Conservation (phyloP, 2,113 vertebrate species). For the Leucopternis melanops region DNA sequence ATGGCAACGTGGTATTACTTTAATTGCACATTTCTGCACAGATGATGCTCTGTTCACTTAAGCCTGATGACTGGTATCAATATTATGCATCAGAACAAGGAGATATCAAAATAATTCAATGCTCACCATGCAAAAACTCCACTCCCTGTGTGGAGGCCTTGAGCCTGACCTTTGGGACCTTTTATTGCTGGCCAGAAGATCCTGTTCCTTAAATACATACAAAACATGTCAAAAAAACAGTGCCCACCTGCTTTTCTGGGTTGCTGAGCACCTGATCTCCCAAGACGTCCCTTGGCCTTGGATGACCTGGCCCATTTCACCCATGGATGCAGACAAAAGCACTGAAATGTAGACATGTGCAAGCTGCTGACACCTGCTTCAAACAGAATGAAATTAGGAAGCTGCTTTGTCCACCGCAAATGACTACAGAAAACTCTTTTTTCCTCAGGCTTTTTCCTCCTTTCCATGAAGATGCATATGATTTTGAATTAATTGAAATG, state of each 20-base stretch:
- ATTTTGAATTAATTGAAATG: not conserved
- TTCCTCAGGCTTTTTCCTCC: not conserved
- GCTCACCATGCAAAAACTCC: not conserved
- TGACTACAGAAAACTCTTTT: not conserved
- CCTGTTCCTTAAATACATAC: not conserved
- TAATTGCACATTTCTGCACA: not conserved
- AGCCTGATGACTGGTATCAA: not conserved
- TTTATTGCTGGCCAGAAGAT: not conserved
- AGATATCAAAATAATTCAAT: not conserved
- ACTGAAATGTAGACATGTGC: not conserved
- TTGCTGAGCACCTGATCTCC: not conserved
- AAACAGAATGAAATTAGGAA: not conserved
- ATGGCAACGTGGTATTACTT: not conserved
- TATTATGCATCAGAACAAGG: not conserved
- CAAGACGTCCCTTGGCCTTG: not conserved
- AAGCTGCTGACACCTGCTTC: not conserved
- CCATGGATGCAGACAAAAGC: not conserved
- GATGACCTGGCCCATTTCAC: not conserved
- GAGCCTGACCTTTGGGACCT: not conserved
- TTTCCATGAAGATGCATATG: not conserved
- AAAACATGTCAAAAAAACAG: not conserved
- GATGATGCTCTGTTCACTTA: not conserved
- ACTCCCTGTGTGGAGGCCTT: not conserved
- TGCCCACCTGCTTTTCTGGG: not conserved
- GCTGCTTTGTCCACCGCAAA: not conserved